These are phyloP conservation scores for Thera obeliscata DNA, from an alignment of 2,888 invertebrate species.

Conservation along the genomic window DNA sequence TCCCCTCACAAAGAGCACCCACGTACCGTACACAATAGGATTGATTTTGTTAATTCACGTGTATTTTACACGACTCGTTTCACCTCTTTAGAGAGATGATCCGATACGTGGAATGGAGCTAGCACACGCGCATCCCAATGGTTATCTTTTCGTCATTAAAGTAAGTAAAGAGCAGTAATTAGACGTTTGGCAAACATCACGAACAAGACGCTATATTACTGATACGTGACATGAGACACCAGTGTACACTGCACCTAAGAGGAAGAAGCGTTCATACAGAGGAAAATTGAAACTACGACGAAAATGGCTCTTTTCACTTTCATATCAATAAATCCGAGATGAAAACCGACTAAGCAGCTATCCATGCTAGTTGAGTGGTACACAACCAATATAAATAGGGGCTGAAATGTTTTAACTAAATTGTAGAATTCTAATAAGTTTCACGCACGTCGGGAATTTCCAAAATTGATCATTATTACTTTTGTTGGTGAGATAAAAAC, in stretches of 20 bases:
- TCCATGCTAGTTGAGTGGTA: too few species aligned
- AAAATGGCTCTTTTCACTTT: too few species aligned
- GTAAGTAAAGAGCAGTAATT: neutral
- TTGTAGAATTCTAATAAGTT: neutral
- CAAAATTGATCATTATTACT: conserved; percentile 73
- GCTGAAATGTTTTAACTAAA: too few species aligned
- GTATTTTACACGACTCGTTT: conserved; percentile 80
- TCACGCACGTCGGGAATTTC: conserved; percentile 8
- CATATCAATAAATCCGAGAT: too few species aligned
- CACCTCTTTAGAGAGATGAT: conserved; percentile 74
- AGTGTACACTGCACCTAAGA: too few species aligned
- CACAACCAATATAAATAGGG: too few species aligned
- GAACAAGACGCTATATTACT: too few species aligned
- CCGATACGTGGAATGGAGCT: conserved; percentile 66
- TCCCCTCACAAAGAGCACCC: conserved; percentile 44
- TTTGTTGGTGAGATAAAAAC: conserved; percentile 64
- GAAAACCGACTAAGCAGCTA: too few species aligned
- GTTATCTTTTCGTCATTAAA: neutral
- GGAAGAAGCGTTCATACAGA: too few species aligned
- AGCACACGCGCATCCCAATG: conserved; percentile 7
- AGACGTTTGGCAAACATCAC: neutral
- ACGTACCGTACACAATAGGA: conserved; percentile 63
- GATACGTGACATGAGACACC: too few species aligned
- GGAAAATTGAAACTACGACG: too few species aligned
- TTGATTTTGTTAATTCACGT: conserved; percentile 74